These are phyloP conservation scores for Aspidiotus destructor DNA, from an alignment of 2,888 invertebrate genomes.

Conservation along the genomic window DNA sequence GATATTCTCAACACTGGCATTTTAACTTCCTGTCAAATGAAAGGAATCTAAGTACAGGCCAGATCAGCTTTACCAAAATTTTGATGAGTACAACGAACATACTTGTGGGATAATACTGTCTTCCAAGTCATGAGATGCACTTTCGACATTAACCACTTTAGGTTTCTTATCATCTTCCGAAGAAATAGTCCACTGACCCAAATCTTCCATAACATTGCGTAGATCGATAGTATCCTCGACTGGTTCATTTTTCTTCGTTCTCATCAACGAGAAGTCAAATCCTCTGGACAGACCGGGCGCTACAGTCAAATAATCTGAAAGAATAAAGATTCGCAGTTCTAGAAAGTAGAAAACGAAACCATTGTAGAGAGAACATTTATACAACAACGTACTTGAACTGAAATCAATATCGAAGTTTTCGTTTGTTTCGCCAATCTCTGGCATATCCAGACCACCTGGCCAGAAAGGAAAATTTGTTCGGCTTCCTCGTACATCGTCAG, in stretches of 20 bases:
- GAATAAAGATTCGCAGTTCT: neutral
- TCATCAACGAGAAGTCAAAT: conserved; percentile 1
- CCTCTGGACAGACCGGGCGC: conserved; percentile 18
- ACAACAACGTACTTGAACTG: conserved; percentile 40
- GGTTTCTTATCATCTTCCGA: neutral
- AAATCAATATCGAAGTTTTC: conserved; percentile 39
- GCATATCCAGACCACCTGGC: conserved; percentile 34
- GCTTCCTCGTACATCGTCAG: conserved; percentile 46
- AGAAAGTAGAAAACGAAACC: neutral
- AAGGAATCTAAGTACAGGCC: neutral
- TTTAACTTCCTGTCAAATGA: conserved; percentile 36
- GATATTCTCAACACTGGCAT: conserved; percentile 62
- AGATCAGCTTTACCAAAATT: neutral
- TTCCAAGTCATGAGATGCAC: conserved; percentile 32
- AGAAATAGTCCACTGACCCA: conserved; percentile 17
- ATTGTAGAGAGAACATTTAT: neutral
- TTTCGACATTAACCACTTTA: conserved; percentile 9
- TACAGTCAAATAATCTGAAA: conserved; percentile 13
- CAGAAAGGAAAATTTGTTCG: conserved; percentile 29
- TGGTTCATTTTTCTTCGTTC: neutral
- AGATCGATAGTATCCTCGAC: conserved; percentile 35
- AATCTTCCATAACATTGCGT: conserved; percentile 33
- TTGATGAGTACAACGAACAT: conserved; percentile 7
- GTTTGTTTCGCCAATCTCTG: conserved; percentile 5
- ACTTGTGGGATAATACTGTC: conserved; percentile 35